Conservation (phyloP, 2,888 invertebrate species). For the Diaperis boleti region DNA sequence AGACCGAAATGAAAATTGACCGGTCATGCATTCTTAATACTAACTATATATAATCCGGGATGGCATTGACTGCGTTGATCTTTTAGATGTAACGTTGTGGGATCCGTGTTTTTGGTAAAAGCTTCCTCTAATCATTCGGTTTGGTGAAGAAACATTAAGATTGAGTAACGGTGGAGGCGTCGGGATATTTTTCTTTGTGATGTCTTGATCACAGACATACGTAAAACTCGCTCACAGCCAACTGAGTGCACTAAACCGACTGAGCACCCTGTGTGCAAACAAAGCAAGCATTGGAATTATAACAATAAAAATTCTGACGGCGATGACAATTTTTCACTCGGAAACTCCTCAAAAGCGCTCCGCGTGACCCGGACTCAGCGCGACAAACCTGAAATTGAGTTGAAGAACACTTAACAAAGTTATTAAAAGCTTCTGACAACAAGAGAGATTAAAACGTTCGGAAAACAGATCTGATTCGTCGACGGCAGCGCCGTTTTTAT, state of each 20-base stretch:
- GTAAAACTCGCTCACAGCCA: too few relatives aligned
- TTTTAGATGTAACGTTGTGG: too few relatives aligned
- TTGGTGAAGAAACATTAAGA: too few relatives aligned
- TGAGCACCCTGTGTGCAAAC: too few relatives aligned
- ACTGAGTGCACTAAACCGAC: too few relatives aligned
- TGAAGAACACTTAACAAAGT: slow-evolving; percentile 36
- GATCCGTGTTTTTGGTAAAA: too few relatives aligned
- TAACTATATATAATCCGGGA: neutral
- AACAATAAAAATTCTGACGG: neutral
- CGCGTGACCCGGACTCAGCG: neutral
- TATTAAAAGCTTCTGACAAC: slow-evolving; percentile 36
- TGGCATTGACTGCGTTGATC: too few relatives aligned
- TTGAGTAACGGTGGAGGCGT: too few relatives aligned
- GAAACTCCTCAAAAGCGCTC: neutral
- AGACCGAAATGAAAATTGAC: neutral
- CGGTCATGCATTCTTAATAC: neutral
- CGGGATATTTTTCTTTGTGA: too few relatives aligned
- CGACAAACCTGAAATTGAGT: slow-evolving; percentile 31
- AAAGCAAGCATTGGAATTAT: too few relatives aligned
- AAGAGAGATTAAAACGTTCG: slow-evolving; percentile 35
- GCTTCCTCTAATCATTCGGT: too few relatives aligned
- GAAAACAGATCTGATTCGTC: slow-evolving; percentile 26
- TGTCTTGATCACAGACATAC: too few relatives aligned
- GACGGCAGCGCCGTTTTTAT: neutral
- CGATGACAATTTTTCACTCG: neutral